Evolutionary conservation across 2,113 vertebrate species (phyloP).

Genomic region (Platichthys stellatus): DNA sequence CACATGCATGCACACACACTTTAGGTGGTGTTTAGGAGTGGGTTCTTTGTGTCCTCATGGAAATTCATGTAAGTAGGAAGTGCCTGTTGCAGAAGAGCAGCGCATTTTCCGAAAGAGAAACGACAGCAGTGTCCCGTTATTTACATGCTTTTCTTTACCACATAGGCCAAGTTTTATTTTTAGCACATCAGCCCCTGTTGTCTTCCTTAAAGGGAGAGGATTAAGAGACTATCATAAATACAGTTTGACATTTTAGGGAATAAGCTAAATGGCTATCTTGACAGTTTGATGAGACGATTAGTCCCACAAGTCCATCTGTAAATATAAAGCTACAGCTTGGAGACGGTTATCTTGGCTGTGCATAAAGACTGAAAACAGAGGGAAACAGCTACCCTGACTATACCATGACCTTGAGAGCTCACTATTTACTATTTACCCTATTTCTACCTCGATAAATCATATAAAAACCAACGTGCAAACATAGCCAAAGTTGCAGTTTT

Average conservation of each 20-base stretch:
- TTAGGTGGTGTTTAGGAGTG: background rate
- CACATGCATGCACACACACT: background rate
- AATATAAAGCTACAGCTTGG: background rate
- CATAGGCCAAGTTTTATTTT: background rate
- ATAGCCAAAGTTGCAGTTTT: background rate
- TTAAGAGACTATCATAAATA: background rate
- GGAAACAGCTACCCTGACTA: background rate
- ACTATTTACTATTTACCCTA: background rate
- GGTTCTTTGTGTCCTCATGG: background rate
- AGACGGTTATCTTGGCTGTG: background rate
- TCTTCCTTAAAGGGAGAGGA: slow-evolving; percentile 15
- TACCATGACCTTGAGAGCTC: background rate
- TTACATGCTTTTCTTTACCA: background rate
- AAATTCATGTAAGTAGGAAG: background rate
- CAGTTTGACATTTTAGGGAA: background rate
- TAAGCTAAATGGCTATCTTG: background rate
- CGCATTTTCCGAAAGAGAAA: background rate
- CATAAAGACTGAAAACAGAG: no score
- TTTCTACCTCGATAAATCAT: background rate
- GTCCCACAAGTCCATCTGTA: background rate
- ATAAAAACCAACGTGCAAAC: background rate
- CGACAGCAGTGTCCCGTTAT: background rate
- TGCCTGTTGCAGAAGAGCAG: background rate
- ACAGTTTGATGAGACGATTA: background rate
- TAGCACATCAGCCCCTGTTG: background rate